Evolutionary conservation across 37 sponge, comb jelly and placozoan species (phyloP), one percentile per base, ranked within the genome.

Genomic region (Bolinopsis microptera): DNA sequence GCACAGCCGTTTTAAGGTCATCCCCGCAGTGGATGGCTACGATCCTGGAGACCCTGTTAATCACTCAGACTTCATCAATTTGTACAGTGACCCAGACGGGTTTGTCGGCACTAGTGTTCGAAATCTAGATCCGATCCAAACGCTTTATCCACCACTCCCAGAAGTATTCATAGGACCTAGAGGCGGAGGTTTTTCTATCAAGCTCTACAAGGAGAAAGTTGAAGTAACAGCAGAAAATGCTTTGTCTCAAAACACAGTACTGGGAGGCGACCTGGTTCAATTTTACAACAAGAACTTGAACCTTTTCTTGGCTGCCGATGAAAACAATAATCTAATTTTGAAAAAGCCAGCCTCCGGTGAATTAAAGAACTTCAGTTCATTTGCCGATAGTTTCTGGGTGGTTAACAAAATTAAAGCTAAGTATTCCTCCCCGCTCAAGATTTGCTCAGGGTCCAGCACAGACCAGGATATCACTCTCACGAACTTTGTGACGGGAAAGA

Each of bases 31-130:
- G 25, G 90, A 86, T 23, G 90, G 90, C 0, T 86, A 86, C 26
- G 90, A 86, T 27, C 90, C 90, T 3, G 90, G 90, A n/a, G 90
- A 86, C 61, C 90, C 90, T 9, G 90, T 86, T 0, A 86, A 86
- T 25, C 90, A 86, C 61, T 86, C 90, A 21, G 90, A 86, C 61
- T 86, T 86, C 61, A 41, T 86, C 27, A 86, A 86, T 48, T 38
- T 86, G 27, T 86, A 33, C 90, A 86, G 90, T 26, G 90, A 86
- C 24, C 90, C 90, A 39, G 90, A 86, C 39, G 90, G 90, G 21
- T 86, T 86, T 39, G 61, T 86, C 25, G 90, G 61, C 0, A 86
- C 90, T 9, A 86, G 90, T 40, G 90, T 33, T 24, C 61, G 26
- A 0, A 27, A 86, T 39, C 36, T 86, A 0, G 30, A 86, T 48